Evolutionary conservation across 2,113 vertebrate genomes (phyloP).

Genomic region (Oreochromis spilurus): DNA sequence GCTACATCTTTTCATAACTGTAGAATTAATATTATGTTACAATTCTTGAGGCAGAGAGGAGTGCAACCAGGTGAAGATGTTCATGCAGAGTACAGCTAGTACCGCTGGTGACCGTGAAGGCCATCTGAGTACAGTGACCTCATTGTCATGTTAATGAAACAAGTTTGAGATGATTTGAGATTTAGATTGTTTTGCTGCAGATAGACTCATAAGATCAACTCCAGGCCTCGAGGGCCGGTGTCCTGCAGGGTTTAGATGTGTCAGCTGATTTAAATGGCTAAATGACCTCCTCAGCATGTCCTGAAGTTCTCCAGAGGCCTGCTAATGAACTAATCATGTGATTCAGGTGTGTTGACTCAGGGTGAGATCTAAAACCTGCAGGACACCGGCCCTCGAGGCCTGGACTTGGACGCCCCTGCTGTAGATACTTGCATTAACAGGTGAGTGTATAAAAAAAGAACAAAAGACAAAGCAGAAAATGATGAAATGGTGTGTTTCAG

Average conservation of each 20-base stretch:
- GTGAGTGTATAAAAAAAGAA: background rate
- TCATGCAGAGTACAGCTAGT: rapidly evolving
- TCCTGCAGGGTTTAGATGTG: background rate
- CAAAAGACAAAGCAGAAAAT: background rate
- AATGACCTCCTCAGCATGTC: background rate
- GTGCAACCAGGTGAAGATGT: background rate
- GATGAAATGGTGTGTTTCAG: rapidly evolving
- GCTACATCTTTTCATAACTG: background rate
- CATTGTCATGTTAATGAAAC: background rate
- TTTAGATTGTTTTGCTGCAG: rapidly evolving
- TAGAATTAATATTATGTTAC: background rate
- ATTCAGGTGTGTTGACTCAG: background rate
- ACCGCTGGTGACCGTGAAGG: background rate
- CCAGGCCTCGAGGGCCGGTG: background rate
- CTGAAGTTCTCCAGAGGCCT: background rate
- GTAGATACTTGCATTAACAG: background rate
- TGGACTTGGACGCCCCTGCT: background rate
- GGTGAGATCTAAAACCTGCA: background rate
- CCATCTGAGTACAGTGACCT: background rate
- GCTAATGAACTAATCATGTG: background rate
- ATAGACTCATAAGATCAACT: background rate
- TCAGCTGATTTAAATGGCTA: background rate
- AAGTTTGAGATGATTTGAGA: background rate
- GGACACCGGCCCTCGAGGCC: background rate
- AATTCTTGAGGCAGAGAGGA: background rate